Conservation (phyloP, 1,140 invertebrate genomes). For the Aphidius gifuensis region DNA sequence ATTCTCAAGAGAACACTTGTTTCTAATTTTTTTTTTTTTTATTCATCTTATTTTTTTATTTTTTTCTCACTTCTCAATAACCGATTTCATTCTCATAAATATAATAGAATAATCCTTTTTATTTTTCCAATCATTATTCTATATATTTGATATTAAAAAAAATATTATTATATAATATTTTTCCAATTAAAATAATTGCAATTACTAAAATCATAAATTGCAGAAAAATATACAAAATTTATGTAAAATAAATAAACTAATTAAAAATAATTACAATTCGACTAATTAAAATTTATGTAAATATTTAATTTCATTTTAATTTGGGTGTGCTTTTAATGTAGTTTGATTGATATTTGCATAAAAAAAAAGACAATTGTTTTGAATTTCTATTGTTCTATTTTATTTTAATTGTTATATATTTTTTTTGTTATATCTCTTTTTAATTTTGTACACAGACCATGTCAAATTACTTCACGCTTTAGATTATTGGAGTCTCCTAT, state of each 20-base stretch:
- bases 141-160: background rate
- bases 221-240: no score
- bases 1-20: slow-evolving; percentile 13
- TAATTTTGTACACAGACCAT: background rate
- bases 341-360: no score
- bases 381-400: no score
- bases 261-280: no score
- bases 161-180: no score
- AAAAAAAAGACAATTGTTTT: no score
- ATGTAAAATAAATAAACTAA: background rate
- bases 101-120: no score
- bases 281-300: no score
- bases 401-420: background rate
- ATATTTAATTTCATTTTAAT: no score
- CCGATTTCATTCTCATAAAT: background rate
- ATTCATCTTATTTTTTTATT: background rate
- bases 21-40: background rate
- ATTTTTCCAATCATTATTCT: background rate
- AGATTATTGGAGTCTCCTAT: slow-evolving; percentile 51
- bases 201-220: no score
- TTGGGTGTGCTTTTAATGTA: no score
- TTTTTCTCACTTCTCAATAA: slow-evolving; percentile 1
- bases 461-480: background rate
- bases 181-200: no score
- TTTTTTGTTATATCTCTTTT: background rate